A percentile compares a stretch with the other conserved stretches of the same genome.
Conservation (phyloP, 2,113 vertebrate species). For the Ceyx melanurus region DNA sequence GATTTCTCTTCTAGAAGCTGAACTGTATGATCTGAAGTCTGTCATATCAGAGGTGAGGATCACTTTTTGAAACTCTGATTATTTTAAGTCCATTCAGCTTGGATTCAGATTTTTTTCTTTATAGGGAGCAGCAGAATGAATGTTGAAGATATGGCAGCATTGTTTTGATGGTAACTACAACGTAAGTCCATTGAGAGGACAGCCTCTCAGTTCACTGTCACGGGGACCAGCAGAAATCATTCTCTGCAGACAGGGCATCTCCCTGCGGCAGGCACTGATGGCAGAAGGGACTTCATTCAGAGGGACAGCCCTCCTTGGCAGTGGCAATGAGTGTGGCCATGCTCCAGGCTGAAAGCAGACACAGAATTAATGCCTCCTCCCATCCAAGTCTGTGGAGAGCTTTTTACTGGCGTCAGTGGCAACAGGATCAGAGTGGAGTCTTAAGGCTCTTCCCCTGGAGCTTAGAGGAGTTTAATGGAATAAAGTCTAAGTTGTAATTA, state of each 20-base stretch:
- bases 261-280: not conserved
- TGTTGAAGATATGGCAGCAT: not conserved
- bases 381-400: conserved; percentile 35
- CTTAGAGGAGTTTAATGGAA: conserved; percentile 37
- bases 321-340: not conserved
- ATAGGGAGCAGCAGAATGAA: not conserved
- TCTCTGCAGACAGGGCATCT: not conserved
- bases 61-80: not conserved
- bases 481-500: conserved; percentile 46
- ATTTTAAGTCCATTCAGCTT: not conserved
- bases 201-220: rapidly evolving
- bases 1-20: not conserved
- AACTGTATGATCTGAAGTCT: not conserved
- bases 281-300: not conserved
- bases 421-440: conserved; percentile 50
- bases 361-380: not conserved
- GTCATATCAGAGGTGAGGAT: not conserved
- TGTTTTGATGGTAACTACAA: not conserved
- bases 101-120: not conserved
- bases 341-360: not conserved
- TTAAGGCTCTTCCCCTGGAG: conserved; percentile 38
- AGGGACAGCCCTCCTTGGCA: not conserved
- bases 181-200: not conserved
- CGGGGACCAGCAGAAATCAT: not conserved
- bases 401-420: conserved; percentile 41